These are phyloP conservation scores for Helogale parvula DNA, from an alignment of 2,113 vertebrate species.

Conservation along the genomic window DNA sequence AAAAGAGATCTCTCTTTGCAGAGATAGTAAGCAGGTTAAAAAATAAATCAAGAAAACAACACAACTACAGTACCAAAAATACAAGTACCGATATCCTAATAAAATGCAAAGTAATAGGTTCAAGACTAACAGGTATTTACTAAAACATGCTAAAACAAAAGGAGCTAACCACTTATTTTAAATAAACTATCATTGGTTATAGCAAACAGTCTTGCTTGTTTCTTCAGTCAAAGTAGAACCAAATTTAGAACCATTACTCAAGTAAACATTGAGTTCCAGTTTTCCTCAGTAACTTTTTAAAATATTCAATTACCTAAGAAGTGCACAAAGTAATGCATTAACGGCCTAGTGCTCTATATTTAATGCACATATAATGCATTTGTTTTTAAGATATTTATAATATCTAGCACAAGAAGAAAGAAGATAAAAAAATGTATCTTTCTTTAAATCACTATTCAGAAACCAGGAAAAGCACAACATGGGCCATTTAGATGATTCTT, in stretches of 20 bases:
- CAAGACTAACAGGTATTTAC: constrained; percentile 49
- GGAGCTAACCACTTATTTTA: constrained; percentile 45
- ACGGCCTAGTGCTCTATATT: neutral
- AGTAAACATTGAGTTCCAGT: neutral
- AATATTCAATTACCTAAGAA: neutral
- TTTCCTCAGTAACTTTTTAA: neutral
- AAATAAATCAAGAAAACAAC: constrained; percentile 39
- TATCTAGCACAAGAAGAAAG: constrained; percentile 24
- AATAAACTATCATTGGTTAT: constrained; percentile 25
- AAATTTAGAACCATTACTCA: constrained; percentile 37
- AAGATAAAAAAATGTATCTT: neutral
- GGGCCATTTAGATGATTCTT: neutral
- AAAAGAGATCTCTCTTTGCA: neutral
- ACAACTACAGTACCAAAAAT: constrained; percentile 61
- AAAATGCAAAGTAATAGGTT: constrained; percentile 11
- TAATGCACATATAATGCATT: neutral
- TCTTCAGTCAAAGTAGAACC: neutral
- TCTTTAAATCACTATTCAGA: neutral
- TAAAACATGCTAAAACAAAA: constrained; percentile 50
- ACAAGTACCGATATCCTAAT: constrained; percentile 11
- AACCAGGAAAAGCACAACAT: neutral
- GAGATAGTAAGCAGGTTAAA: neutral
- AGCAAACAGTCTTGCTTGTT: neutral
- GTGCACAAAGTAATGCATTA: neutral
- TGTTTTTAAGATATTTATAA: constrained; percentile 32